Base-by-base conservation (phyloP, 2,113 vertebrate genomes). In the Chloropsis hardwickii region DNA sequence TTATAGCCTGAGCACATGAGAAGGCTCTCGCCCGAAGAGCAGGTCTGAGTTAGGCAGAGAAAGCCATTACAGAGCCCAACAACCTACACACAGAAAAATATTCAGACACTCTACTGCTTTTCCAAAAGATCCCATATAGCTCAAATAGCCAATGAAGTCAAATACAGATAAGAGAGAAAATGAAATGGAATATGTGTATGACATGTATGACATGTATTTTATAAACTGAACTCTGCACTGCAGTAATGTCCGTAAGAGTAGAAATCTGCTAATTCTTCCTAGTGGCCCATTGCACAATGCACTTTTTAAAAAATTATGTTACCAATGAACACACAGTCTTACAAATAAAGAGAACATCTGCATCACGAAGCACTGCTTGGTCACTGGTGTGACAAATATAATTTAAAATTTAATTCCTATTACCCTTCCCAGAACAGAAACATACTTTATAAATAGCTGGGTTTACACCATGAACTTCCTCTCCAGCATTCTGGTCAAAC, bases 191-290 rank as follows among this genome's bases (percentile, higher is more conserved):
- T 12, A 8, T 37, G 7, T 66, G 37, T 42, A 39, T 0, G 0
- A 61, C 2, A 1, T 1, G 37, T 42, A 39, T 0, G 0, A 61
- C 2, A 1, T 1, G 0, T 50, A 51, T 62, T 81, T 78, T 54
- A 62, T 28, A 81, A 74, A 78, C 19, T 58, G 45, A 93, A 44
- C 35, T 77, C 42, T 35, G 35, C 50, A 58, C 40, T 5, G 29
- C 54, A 53, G n/a, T 16, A 61, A 45, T 53, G 14, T 65, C 33
- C 7, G 0, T 29, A 76, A 65, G 20, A 81, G 65, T 9, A 67
- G 53, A 71, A 77, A 70, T 37, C n/a, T 84, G 15, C 11, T 74
- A 67, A 67, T 71, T 92, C 56, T 88, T 29, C 64, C 58, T 40
- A 21, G 21, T 51, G 35, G 33, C 15, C 54, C 40, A 65, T 4